These are phyloP conservation scores for Tarsius wallacei DNA, from an alignment of 2,797 vertebrate genomes.

Conservation along the genomic window DNA sequence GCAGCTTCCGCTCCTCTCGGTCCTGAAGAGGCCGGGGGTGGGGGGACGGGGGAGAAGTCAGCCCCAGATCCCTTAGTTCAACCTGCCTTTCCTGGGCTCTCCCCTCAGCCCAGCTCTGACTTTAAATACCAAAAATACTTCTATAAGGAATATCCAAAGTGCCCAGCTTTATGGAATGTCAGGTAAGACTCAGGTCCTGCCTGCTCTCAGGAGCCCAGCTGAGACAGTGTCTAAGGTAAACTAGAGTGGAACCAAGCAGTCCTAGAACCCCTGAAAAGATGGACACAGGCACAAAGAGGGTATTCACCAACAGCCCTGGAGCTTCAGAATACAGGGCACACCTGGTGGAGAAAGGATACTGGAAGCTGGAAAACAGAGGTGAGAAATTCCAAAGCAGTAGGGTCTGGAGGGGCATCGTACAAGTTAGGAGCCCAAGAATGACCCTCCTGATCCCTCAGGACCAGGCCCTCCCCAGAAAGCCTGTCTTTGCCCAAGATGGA, in stretches of 20 bases:
- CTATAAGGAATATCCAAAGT: background rate
- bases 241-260: constrained; percentile 9
- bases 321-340: constrained; percentile 43
- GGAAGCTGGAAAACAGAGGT: background rate
- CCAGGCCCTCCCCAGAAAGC: background rate
- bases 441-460: background rate
- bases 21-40: constrained; percentile 90
- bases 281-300: background rate
- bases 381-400: background rate
- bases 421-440: background rate
- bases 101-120: constrained; percentile 27
- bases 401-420: background rate
- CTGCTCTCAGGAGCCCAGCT: constrained; percentile 8
- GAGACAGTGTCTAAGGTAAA: background rate
- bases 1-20: constrained; percentile 93
- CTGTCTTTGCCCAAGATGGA: background rate
- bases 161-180: background rate
- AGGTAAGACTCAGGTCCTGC: constrained; percentile 11
- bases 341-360: background rate
- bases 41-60: constrained; percentile 71
- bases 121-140: constrained; percentile 55
- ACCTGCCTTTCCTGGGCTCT: background rate
- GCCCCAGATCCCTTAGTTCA: background rate
- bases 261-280: constrained; percentile 10
- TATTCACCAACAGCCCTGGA: background rate